phyloP scores from a whole-genome alignment of 2,113 vertebrate species.

The Phyllostomus hastatus region DNA sequence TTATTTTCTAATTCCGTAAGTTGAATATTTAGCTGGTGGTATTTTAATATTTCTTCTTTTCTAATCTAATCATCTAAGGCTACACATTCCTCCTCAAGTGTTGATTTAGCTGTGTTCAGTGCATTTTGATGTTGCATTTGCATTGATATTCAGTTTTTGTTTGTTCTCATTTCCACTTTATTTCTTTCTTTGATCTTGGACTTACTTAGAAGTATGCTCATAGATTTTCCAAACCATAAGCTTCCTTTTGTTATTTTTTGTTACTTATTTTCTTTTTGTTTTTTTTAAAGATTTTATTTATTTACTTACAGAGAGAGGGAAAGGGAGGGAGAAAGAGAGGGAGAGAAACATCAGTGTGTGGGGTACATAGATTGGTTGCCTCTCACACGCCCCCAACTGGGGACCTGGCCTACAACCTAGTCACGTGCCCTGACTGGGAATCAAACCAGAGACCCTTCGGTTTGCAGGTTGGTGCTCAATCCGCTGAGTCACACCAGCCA shows the following conservation, averaged over 20 bases:
- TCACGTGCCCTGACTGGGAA: too few species aligned
- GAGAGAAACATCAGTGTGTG: too few species aligned
- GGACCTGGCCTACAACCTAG: too few species aligned
- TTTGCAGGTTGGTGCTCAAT: too few species aligned
- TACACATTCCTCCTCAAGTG: neutral
- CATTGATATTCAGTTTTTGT: neutral
- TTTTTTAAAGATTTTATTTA: neutral
- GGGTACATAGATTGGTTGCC: too few species aligned
- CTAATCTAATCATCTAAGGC: neutral
- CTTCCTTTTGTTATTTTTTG: neutral
- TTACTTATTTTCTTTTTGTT: conserved; percentile 23
- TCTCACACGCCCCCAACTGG: too few species aligned
- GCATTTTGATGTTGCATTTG: neutral
- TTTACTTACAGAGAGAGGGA: too few species aligned
- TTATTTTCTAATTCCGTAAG: conserved; percentile 4
- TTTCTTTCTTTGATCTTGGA: conserved; percentile 21
- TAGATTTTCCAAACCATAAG: neutral
- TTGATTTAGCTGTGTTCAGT: neutral
- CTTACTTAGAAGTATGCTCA: neutral
- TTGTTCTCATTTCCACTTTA: neutral
- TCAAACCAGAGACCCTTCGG: too few species aligned
- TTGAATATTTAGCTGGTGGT: neutral
- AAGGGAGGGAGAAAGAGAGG: too few species aligned
- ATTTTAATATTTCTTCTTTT: neutral
- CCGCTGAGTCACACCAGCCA: too few species aligned